Percentiles rank a stretch among this genome's conserved stretches.
Conservation (phyloP, 2,797 vertebrate species). For the Anabas testudineus region DNA sequence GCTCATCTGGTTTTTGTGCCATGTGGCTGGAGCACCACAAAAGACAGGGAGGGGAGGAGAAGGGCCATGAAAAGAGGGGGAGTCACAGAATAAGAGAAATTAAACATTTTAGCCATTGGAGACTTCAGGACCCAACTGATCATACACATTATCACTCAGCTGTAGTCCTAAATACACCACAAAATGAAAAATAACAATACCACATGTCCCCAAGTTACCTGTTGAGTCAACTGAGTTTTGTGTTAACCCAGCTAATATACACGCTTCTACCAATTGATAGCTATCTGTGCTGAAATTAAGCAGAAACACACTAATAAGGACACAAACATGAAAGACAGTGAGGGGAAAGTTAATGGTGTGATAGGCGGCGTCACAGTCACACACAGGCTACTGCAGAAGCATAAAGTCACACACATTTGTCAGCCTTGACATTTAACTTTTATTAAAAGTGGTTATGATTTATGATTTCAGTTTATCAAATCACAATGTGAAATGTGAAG, state of each 20-base stretch:
- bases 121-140: slow-evolving; percentile 34
- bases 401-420: too few species aligned
- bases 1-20: slow-evolving; percentile 20
- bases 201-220: slow-evolving; percentile 19
- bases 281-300: background rate
- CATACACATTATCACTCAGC: slow-evolving; percentile 11
- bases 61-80: background rate
- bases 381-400: too few species aligned
- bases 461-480: too few species aligned
- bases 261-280: background rate
- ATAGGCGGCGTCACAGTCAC: too few species aligned
- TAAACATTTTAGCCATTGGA: slow-evolving; percentile 17
- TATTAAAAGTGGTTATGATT: too few species aligned
- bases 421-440: too few species aligned
- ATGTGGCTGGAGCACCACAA: slow-evolving; percentile 16
- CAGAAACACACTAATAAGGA: too few species aligned
- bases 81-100: slow-evolving; percentile 6
- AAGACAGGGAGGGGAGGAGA: slow-evolving; percentile 5
- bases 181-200: slow-evolving; percentile 23
- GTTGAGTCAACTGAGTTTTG: slow-evolving; percentile 11
- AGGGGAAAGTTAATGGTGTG: too few species aligned
- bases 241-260: slow-evolving; percentile 2
- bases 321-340: background rate
- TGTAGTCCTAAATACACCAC: slow-evolving; percentile 6
- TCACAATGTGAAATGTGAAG: too few species aligned